A percentile compares a stretch with the other conserved stretches of the same genome.
phyloP scores from a whole-genome alignment of 2,797 vertebrate genomes.

The Labroides dimidiatus region DNA sequence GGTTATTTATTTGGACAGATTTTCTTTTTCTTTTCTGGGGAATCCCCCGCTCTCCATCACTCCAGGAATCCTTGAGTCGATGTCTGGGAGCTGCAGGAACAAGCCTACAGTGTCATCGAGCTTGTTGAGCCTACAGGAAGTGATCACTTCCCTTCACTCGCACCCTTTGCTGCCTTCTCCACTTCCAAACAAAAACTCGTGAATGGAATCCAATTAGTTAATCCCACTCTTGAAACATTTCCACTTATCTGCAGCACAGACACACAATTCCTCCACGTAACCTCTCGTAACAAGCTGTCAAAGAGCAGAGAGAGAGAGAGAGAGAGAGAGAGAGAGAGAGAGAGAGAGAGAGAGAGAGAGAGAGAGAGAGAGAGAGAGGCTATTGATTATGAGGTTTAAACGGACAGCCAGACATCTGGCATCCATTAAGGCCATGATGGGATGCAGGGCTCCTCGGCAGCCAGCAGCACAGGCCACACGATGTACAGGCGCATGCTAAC shows the following conservation, averaged over 20 bases:
- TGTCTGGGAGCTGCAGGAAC: slow-evolving; percentile 55
- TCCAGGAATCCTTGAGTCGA: slow-evolving; percentile 54
- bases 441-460: slow-evolving; percentile 80
- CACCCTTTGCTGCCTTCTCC: slow-evolving; percentile 15
- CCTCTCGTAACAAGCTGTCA: slow-evolving; percentile 90
- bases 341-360: slow-evolving; percentile 44
- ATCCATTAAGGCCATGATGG: slow-evolving; percentile 87
- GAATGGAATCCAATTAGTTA: slow-evolving; percentile 82
- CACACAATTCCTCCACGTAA: slow-evolving; percentile 83
- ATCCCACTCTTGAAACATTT: slow-evolving; percentile 84
- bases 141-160: slow-evolving; percentile 61
- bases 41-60: slow-evolving; percentile 69
- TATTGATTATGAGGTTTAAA: slow-evolving; percentile 91
- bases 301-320: slow-evolving; percentile 42
- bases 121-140: slow-evolving; percentile 71
- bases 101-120: slow-evolving; percentile 71
- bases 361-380: slow-evolving; percentile 43
- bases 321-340: slow-evolving; percentile 46
- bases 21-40: slow-evolving; percentile 54
- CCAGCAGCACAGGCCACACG: slow-evolving; percentile 79
- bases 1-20: slow-evolving; percentile 81
- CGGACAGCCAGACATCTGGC: slow-evolving; percentile 90
- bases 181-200: slow-evolving; percentile 60
- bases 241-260: slow-evolving; percentile 70
- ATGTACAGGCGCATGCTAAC: slow-evolving; percentile 88